Percentiles rank a stretch among this genome's conserved stretches.
Evolutionary conservation across 2,888 invertebrate species (phyloP).

Genomic region (Elegia similella): DNA sequence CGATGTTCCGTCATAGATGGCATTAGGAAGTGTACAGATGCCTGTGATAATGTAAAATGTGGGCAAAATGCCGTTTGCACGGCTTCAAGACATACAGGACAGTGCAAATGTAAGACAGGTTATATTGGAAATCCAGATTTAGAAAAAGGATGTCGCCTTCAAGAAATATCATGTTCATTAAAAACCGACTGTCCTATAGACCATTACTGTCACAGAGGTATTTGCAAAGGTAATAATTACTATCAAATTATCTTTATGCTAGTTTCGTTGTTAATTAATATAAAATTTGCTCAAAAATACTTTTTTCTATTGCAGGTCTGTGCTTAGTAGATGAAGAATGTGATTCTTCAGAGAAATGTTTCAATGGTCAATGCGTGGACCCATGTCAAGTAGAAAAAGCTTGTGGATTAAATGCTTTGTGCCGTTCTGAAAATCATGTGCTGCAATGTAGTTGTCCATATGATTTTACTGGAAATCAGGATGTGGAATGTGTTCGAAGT

Average conservation of each 20-base stretch:
- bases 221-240: constrained; percentile 87
- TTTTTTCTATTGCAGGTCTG: constrained; percentile 77
- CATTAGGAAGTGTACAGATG: constrained; percentile 90
- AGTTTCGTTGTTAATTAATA: too few species aligned
- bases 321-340: constrained; percentile 92
- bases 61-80: constrained; percentile 92
- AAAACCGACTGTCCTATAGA: constrained; percentile 89
- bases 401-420: constrained; percentile 92
- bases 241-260: too few species aligned
- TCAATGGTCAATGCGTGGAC: constrained; percentile 90
- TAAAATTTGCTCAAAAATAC: background rate
- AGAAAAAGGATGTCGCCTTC: constrained; percentile 87
- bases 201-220: constrained; percentile 90
- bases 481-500: constrained; percentile 92
- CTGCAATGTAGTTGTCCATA: constrained; percentile 92
- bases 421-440: constrained; percentile 86
- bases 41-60: constrained; percentile 89
- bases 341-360: constrained; percentile 88
- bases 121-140: constrained; percentile 90
- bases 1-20: constrained; percentile 88
- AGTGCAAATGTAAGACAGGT: constrained; percentile 89
- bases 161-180: constrained; percentile 86
- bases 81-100: constrained; percentile 87
- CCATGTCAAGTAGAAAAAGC: constrained; percentile 88
- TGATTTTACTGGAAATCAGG: constrained; percentile 92